Base-by-base conservation (phyloP, 2,113 vertebrate species). In the Cyphomyrus plagiostoma region DNA sequence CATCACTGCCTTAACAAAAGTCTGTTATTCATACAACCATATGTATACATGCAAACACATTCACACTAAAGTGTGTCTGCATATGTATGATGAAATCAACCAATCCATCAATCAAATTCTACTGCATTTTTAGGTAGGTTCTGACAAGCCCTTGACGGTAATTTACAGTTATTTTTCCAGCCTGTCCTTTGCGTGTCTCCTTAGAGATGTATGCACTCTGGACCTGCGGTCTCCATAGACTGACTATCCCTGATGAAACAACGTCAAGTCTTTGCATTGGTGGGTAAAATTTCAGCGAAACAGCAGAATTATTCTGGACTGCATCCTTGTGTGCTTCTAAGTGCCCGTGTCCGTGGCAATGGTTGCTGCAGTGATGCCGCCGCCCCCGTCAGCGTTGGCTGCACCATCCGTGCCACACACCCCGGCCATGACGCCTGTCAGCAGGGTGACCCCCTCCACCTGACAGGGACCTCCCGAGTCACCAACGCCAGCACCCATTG, bases 291-390 rank as follows among this genome's bases (percentile, higher is more conserved):
- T 85, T 85, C 82, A 85, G 13, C 35, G 13, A 10, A 70, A 70
- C 35, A 8, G 74, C 74, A 80, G 35, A 80, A 5, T 80, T 80
- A 62, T 80, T 86, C 23, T 50, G 45, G 45, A 74, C 58, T 35
- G 46, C 11, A 8, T 39, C 50, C n/a, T 26, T 86, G 46, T 17
- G 10, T 19, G n/a, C 46, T 53, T 39, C 26, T 89, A 92, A 90
- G 96, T 96, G 92, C 96, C 96, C 91, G 95, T 96, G 92, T 96
- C 96, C 93, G 96, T 83, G 15, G 89, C 80, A 26, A 89, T 45
- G 35, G 74, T 56, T 52, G 45, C 46, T 66, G 7, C 89, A 15
- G 96, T 49, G 94, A 95, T 0, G 95, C 95, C 90, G 94, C 92
- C 92, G 95, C 92, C 80, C 35, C 88, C 88, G 2, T 50, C 86